Evolutionary conservation across 2,113 vertebrate species (phyloP), one percentile per base, ranked within the genome.

Genomic region (Plotosus lineatus): DNA sequence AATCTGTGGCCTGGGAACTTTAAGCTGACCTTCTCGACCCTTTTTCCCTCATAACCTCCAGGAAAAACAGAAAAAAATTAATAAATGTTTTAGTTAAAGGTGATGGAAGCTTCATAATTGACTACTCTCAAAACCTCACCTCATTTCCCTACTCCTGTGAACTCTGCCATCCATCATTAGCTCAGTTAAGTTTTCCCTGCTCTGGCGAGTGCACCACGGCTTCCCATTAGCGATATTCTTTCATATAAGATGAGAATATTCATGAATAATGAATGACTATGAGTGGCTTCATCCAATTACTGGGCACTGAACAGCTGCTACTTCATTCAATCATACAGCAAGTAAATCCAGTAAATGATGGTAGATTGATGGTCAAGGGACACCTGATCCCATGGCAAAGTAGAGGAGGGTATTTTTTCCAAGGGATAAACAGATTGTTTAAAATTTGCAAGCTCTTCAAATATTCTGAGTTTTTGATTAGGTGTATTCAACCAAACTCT

Each of bases 201-300:
- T 23, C 19, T 55, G 72, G 72, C 33, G 55, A 50, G 33, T 6
- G 55, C 10, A 26, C 50, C 23, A n/a, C 72, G 40, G 72, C 55
- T 75, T 75, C 72, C 72, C 72, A 55, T 75, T 75, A 75, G 50
- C 40, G 33, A 75, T 75, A 14, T 55, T 75, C 21, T 75, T 38
- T 38, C 23, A 10, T 55, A 38, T 55, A 36, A 75, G 21, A 75
- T 75, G 48, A n/a, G 51, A 33, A 55, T n/a, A 42, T 40, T 38
- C 31, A 75, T 75, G 50, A 75, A 75, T 75, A 75, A 75, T 75
- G 38, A 75, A 75, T 75, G 51, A 26, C 33, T 8, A 10, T 1
- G 14, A n/a, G 19, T 75, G 50, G 50, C 50, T 75, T 75, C 40
- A 75, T 75, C 50, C 72, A 40, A 56, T 75, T 75, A 55, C 72